Base-by-base conservation (phyloP, 2,888 invertebrate genomes). In the Unio pictorum region DNA sequence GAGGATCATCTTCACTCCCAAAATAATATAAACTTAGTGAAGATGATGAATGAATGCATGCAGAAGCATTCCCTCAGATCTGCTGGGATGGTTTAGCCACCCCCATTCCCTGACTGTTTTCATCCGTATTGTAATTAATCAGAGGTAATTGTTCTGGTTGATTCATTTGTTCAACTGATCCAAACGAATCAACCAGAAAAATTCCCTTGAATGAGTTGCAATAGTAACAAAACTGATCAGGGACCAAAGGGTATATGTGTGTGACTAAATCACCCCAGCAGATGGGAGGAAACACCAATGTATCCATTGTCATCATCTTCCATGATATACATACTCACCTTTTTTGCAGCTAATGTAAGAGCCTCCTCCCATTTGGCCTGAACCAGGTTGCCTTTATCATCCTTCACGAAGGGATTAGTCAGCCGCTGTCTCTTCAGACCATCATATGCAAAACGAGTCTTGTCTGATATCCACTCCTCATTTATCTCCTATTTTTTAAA, bases 381-480 rank as follows among this genome's bases (percentile, higher is more conserved):
- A 81, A 93, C 92, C 68, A 98, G 92, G 89, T 95, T 94, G 6
- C 95, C 96, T 74, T 67, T 61, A 1, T 67, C 92, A 91, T 94
- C 93, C 86, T 94, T 94, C 81, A 98, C 90, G 96, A 99, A 96
- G 0, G 99, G 99, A 0, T 95, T 93, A 61, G 98, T 94, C 64
- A 99, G 92, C 67, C 99, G 93, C 91, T 99, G 99, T 1, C 97
- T 93, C 91, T 98, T 98, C 74, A 99, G 92, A 0, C 99, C 99
- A 90, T 99, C 99, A 89, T 96, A 98, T 0, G 98, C 95, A 91
- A 99, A 99, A 64, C 99, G 93, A 0, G 96, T 95, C 91, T 99
- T 99, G 91, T 99, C 99, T 0, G 97, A 96, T 70, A 99, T 91
- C 99, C 99, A 99, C 91, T 99, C 99, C 90, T 99, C 99, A 90